Evolutionary conservation across 1,140 invertebrate species (phyloP).

Genomic region (Heliothis subflexa): DNA sequence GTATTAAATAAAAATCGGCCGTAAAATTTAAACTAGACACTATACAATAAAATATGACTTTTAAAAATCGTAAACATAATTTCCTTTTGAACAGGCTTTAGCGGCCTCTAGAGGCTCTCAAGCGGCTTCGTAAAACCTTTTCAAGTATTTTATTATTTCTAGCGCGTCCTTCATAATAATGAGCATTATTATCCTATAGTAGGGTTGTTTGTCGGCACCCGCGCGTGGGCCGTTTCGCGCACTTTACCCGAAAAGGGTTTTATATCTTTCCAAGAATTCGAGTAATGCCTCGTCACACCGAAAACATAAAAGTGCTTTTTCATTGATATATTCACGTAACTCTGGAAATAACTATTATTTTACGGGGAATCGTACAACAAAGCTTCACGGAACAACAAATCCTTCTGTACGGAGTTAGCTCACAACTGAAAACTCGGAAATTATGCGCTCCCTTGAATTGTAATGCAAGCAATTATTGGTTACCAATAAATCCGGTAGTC

Average conservation of each 20-base stretch:
- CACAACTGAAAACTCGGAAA: slow-evolving; percentile 46
- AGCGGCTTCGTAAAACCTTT: slow-evolving; percentile 59
- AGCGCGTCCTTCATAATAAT: slow-evolving; percentile 68
- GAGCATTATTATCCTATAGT: slow-evolving; percentile 56
- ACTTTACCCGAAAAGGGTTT: slow-evolving; percentile 69
- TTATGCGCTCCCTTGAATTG: slow-evolving; percentile 37
- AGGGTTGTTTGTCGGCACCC: slow-evolving; percentile 66
- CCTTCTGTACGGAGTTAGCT: slow-evolving; percentile 26
- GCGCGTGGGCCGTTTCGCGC: slow-evolving; percentile 69
- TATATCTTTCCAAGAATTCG: slow-evolving; percentile 63
- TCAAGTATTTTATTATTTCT: slow-evolving; percentile 71
- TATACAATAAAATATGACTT: slow-evolving; percentile 75
- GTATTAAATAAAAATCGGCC: slow-evolving; percentile 59
- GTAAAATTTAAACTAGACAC: slow-evolving; percentile 56
- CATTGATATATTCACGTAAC: slow-evolving; percentile 53
- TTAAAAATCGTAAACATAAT: slow-evolving; percentile 69
- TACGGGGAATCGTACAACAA: slow-evolving; percentile 14
- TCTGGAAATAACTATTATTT: slow-evolving; percentile 46
- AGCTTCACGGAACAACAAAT: slow-evolving; percentile 25
- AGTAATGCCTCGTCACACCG: slow-evolving; percentile 51
- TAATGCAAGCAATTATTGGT: slow-evolving; percentile 57
- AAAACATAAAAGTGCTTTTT: slow-evolving; percentile 51
- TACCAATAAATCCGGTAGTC: slow-evolving; percentile 61
- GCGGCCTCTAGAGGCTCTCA: slow-evolving; percentile 37
- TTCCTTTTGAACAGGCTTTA: slow-evolving; percentile 56